Percentiles rank a stretch among this genome's conserved stretches.
These are phyloP conservation scores for Mylabris phalerata DNA, from an alignment of 1,140 invertebrate genomes.

Conservation along the genomic window DNA sequence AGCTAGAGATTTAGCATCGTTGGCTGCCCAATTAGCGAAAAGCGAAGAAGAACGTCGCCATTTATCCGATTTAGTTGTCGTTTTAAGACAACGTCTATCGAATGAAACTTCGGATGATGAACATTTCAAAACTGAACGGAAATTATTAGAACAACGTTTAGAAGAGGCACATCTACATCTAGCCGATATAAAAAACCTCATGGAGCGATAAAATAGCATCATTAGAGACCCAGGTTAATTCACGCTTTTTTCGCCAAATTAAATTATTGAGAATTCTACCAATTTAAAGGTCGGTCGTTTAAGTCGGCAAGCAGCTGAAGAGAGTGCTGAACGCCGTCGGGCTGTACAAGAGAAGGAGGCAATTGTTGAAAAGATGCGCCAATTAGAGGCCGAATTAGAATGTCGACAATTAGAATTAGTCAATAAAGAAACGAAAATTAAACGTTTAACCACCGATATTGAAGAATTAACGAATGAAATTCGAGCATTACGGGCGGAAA, in stretches of 20 bases:
- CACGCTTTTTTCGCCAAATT: not conserved
- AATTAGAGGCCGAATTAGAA: conserved; percentile 60
- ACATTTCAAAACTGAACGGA: conserved; percentile 54
- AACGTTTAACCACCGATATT: conserved; percentile 54
- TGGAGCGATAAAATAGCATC: conserved; percentile 84
- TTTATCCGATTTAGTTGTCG: conserved; percentile 56
- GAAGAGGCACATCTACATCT: conserved; percentile 79
- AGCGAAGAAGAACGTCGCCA: conserved; percentile 58
- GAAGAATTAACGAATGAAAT: conserved; percentile 56
- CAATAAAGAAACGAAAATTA: conserved; percentile 61
- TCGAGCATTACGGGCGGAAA: conserved; percentile 52
- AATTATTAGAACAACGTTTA: conserved; percentile 64
- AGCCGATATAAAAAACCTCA: conserved; percentile 78
- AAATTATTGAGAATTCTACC: not conserved
- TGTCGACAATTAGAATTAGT: conserved; percentile 61
- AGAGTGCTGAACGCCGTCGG: conserved; percentile 66
- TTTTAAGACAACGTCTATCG: conserved; percentile 54
- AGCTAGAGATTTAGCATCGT: conserved; percentile 51
- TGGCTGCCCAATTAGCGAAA: conserved; percentile 52
- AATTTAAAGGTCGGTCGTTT: conserved; percentile 57
- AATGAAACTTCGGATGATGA: conserved; percentile 50
- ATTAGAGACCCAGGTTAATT: conserved; percentile 70
- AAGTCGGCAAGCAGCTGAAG: conserved; percentile 72
- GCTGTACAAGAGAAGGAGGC: conserved; percentile 63
- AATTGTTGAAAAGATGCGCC: conserved; percentile 56